These are phyloP conservation scores for Pyrgus malvae DNA, from an alignment of 2,888 invertebrate genomes.

Conservation along the genomic window DNA sequence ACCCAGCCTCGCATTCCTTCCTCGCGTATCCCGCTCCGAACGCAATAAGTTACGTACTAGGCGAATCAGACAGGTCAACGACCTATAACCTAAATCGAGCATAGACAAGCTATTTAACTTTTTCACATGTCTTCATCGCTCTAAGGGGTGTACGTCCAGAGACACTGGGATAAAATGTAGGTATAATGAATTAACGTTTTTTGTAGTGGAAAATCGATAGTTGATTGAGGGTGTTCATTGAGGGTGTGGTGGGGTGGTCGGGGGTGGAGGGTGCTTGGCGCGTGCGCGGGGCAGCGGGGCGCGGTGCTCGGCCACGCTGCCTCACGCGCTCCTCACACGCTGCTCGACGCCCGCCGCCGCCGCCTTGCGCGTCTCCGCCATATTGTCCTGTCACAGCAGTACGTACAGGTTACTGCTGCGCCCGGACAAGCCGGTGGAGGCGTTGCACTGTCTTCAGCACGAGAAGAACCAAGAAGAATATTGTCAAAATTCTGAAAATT, in stretches of 20 bases:
- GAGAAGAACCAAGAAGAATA: constrained; percentile 7
- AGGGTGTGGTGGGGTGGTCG: constrained; percentile 48
- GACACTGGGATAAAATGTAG: constrained; percentile 29
- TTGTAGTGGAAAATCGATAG: constrained; percentile 70
- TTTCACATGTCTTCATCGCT: constrained; percentile 16
- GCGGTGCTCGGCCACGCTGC: constrained; percentile 62
- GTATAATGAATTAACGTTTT: constrained; percentile 53
- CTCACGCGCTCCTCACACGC: constrained; percentile 77
- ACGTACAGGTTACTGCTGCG: constrained; percentile 93
- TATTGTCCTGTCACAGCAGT: constrained; percentile 99
- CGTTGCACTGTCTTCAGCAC: constrained; percentile 48
- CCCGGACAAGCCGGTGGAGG: constrained; percentile 88
- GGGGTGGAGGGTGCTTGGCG: constrained; percentile 49
- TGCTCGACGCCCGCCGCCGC: constrained; percentile 67
- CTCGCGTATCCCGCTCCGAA: constrained; percentile 26
- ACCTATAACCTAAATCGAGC: constrained; percentile 42
- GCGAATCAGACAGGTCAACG: constrained; percentile 40
- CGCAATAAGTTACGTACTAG: constrained; percentile 23
- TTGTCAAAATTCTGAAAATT: constrained; percentile 14
- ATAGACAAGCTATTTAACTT: constrained; percentile 29
- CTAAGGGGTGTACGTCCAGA: neutral
- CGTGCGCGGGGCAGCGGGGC: constrained; percentile 63
- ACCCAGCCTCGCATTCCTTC: too few relatives aligned
- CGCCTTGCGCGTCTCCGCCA: constrained; percentile 84
- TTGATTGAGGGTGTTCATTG: constrained; percentile 75